Evolutionary conservation across 2,113 vertebrate species (phyloP).

Genomic region (Strigops habroptila): DNA sequence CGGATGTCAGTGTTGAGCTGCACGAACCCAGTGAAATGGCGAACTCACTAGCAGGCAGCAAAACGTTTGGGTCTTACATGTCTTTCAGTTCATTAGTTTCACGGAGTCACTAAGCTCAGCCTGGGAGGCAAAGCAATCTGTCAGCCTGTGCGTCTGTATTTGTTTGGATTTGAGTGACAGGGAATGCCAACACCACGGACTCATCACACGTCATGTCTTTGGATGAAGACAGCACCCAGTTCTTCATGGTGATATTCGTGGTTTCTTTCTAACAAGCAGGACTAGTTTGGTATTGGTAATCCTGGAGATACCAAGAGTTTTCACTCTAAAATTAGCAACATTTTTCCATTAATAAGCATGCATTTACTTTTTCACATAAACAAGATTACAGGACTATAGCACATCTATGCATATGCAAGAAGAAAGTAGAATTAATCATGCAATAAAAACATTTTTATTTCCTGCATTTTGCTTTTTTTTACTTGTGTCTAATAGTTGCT

Average conservation of each 20-base stretch:
- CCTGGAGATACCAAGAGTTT: not conserved
- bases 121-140: not conserved
- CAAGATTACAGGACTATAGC: not conserved
- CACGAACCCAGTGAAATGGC: not conserved
- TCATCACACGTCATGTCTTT: accelerated
- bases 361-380: not conserved
- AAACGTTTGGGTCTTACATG: not conserved
- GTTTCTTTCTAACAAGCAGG: not conserved
- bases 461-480: not conserved
- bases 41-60: not conserved
- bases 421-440: not conserved
- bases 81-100: not conserved
- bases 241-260: not conserved
- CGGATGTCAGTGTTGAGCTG: conserved; percentile 53
- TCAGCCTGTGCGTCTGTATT: not conserved
- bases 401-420: not conserved
- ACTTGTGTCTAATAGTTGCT: not conserved
- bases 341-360: not conserved
- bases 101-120: not conserved
- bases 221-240: not conserved
- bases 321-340: not conserved
- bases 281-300: not conserved
- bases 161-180: not conserved
- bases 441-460: not conserved
- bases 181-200: not conserved